A percentile compares a stretch with the other conserved stretches of the same genome.
Evolutionary conservation across 1,140 invertebrate genomes (phyloP).

Genomic region (Trypoxylus dichotomus): DNA sequence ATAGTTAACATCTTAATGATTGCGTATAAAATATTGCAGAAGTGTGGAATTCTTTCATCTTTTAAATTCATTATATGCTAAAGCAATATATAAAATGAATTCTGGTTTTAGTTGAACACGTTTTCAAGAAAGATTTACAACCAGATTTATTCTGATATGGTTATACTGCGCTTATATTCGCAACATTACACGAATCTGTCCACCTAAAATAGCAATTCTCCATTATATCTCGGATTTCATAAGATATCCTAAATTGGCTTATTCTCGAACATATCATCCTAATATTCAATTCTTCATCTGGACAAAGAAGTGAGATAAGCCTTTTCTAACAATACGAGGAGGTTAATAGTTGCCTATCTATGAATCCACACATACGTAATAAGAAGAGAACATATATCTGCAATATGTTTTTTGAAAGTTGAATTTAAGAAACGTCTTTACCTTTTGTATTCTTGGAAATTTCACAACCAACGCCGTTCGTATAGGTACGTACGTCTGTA

Average conservation of each 20-base stretch:
- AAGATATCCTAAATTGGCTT: not conserved
- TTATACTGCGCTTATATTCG: not conserved
- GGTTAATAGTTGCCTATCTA: not conserved
- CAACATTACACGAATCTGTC: not conserved
- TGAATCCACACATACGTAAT: conserved; percentile 5
- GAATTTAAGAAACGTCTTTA: conserved; percentile 19
- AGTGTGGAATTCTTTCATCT: no score
- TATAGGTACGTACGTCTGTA: not conserved
- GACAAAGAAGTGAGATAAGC: not conserved
- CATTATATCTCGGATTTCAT: not conserved
- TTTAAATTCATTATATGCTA: no score
- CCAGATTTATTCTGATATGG: no score
- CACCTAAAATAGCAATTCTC: not conserved
- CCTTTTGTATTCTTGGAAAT: conserved; percentile 13
- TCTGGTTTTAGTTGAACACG: no score
- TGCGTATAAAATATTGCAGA: no score
- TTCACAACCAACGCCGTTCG: not conserved
- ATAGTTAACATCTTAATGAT: no score
- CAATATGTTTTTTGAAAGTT: conserved; percentile 7
- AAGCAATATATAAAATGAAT: no score
- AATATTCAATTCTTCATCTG: not conserved
- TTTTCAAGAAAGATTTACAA: no score
- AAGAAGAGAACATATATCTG: not conserved
- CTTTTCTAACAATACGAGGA: not conserved
- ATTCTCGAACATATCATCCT: not conserved